Evolutionary conservation across 1,140 invertebrate species (phyloP).

Genomic region (Bacillus rossius): DNA sequence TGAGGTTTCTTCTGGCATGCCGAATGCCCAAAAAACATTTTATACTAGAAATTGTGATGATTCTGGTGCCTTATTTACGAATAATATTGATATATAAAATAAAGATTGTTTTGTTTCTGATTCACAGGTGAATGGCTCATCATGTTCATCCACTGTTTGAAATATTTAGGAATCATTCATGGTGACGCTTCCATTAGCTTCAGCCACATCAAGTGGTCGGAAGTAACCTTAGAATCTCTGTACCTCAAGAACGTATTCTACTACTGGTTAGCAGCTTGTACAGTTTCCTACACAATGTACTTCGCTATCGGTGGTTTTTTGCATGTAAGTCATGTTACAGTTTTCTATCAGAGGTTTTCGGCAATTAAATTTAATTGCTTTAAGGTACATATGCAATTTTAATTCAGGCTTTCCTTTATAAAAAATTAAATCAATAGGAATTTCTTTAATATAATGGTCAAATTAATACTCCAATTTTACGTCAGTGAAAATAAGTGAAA

Average conservation of each 20-base stretch:
- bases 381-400: slow-evolving; percentile 9
- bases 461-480: too few relatives aligned
- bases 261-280: slow-evolving; percentile 44
- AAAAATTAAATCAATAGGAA: slow-evolving; percentile 9
- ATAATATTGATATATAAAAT: too few relatives aligned
- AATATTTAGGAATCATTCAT: slow-evolving; percentile 20
- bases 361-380: slow-evolving; percentile 13
- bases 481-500: too few relatives aligned
- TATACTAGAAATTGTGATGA: too few relatives aligned
- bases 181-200: neutral
- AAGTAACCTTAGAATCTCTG: slow-evolving; percentile 22
- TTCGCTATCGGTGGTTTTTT: slow-evolving; percentile 56
- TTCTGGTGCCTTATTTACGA: too few relatives aligned
- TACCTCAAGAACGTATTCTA: slow-evolving; percentile 43
- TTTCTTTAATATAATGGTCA: too few relatives aligned
- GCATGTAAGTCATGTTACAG: slow-evolving; percentile 47
- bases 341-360: neutral
- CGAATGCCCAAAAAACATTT: too few relatives aligned
- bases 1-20: too few relatives aligned
- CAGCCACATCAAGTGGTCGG: neutral
- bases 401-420: neutral
- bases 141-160: slow-evolving; percentile 35
- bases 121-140: slow-evolving; percentile 37
- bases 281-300: slow-evolving; percentile 52
- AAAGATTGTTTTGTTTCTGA: neutral